Base-by-base conservation (phyloP, 2,113 vertebrate species). In the Hemiprocne comata region DNA sequence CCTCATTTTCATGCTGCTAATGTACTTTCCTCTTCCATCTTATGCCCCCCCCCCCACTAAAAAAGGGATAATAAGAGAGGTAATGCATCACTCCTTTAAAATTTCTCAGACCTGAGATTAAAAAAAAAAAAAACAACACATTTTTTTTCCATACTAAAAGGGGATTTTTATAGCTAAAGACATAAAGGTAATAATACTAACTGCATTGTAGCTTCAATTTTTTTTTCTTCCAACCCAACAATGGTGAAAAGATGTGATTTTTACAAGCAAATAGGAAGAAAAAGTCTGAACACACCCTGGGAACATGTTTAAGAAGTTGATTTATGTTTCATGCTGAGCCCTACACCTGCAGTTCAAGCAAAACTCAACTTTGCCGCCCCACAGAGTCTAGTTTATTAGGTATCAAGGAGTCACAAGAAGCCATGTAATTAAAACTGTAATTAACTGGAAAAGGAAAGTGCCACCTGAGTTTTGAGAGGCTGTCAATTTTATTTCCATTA, bases 381-480 rank as follows among this genome's bases (percentile, higher is more conserved):
- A 98, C 97, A 98, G 98, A 98, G 98, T 97, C 98, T 98, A 97
- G 97, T 98, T 98, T 98, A 98, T 98, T 98, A 98, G 98, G 97
- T 98, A 98, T 98, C 98, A 98, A 98, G 98, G 98, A 98, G 98
- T 98, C 97, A 97, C 98, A 98, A 98, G 98, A 98, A 98, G 98
- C 98, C 95, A 90, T 97, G 98, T 98, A 98, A 98, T 98, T 98
- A 98, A 98, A 98, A 98, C 97, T 71, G 97, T 98, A 98, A 98
- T 98, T 98, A 98, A 98, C 98, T 98, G 97, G 97, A 97, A 97
- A 98, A 97, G 96, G 97, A 98, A 98, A 98, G 97, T 98, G 98
- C 98, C 98, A 98, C 98, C 98, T 98, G 98, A 98, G 98, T 98
- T 98, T 98, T 98, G 97, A 98, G 98, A 98, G 97, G 97, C 98